Percentiles rank a stretch among this genome's conserved stretches.
phyloP scores from a whole-genome alignment of 2,888 invertebrate species.

The Scaptomyza polygonia region DNA sequence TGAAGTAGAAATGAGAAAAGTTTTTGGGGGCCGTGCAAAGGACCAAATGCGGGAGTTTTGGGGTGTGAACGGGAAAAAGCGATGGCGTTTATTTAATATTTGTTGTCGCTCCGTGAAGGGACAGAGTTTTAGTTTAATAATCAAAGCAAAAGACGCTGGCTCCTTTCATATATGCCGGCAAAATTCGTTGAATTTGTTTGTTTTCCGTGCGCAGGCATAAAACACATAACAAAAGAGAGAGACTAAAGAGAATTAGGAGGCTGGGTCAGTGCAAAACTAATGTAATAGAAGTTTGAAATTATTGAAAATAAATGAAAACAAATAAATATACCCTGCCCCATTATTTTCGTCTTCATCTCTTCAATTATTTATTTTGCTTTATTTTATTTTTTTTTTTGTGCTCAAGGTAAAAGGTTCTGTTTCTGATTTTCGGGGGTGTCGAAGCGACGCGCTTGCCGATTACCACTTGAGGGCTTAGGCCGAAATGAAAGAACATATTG shows the following conservation, averaged over 20 bases:
- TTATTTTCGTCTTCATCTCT: slow-evolving; percentile 40
- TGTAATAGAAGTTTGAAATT: slow-evolving; percentile 82
- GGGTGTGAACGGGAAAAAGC: slow-evolving; percentile 22
- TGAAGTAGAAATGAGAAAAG: slow-evolving; percentile 80
- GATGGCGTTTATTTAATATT: slow-evolving; percentile 67
- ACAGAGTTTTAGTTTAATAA: slow-evolving; percentile 74
- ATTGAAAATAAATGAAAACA: slow-evolving; percentile 82
- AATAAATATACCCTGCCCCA: slow-evolving; percentile 69
- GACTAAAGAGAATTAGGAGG: not conserved
- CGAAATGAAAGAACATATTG: slow-evolving; percentile 10
- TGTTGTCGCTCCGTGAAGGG: slow-evolving; percentile 29
- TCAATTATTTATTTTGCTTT: slow-evolving; percentile 11
- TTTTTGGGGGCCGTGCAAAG: slow-evolving; percentile 53
- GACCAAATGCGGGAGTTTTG: slow-evolving; percentile 28
- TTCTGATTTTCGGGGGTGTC: slow-evolving; percentile 33
- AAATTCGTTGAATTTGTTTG: slow-evolving; percentile 71
- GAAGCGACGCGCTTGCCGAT: slow-evolving; percentile 50
- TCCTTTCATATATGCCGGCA: slow-evolving; percentile 25
- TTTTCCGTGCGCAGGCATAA: slow-evolving; percentile 77
- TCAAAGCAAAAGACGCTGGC: slow-evolving; percentile 54
- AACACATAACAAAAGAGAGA: too few species aligned
- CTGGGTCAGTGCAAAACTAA: slow-evolving; percentile 65
- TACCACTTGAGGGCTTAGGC: slow-evolving; percentile 33
- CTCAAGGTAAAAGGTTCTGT: slow-evolving; percentile 9
- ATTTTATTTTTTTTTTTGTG: slow-evolving; percentile 18